A percentile compares a stretch with the other conserved stretches of the same genome.
These are phyloP conservation scores for Mus pahari DNA, from an alignment of 2,113 vertebrate species.

Conservation along the genomic window DNA sequence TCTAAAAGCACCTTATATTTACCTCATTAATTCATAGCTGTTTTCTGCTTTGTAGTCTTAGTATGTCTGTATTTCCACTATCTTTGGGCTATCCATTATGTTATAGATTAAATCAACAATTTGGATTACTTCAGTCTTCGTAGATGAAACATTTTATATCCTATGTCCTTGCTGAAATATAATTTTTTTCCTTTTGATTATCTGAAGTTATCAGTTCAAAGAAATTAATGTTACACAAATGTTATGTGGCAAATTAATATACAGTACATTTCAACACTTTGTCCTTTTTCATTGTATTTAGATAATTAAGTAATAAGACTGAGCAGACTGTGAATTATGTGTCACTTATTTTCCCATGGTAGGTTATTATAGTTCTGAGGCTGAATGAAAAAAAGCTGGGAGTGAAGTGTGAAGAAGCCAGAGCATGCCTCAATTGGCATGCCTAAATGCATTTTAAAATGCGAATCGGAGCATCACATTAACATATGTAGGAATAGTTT, in stretches of 20 bases:
- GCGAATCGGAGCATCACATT: slow-evolving; percentile 34
- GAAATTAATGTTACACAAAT: slow-evolving; percentile 15
- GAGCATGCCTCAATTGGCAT: not conserved
- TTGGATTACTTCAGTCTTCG: not conserved
- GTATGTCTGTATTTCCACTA: not conserved
- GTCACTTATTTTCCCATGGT: slow-evolving; percentile 75
- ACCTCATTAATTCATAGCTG: not conserved
- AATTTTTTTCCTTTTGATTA: not conserved
- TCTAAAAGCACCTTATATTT: not conserved
- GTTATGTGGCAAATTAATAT: slow-evolving; percentile 43
- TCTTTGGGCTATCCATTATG: not conserved
- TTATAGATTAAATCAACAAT: not conserved
- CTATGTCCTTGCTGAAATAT: not conserved
- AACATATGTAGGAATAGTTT: not conserved
- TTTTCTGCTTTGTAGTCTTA: not conserved
- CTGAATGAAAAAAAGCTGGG: slow-evolving; percentile 65
- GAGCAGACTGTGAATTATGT: slow-evolving; percentile 55
- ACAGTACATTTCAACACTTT: slow-evolving; percentile 50
- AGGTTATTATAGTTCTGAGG: slow-evolving; percentile 62
- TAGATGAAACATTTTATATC: not conserved
- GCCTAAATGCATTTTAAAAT: slow-evolving; percentile 60
- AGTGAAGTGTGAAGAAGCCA: slow-evolving; percentile 26
- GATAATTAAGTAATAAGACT: slow-evolving; percentile 77
- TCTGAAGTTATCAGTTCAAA: not conserved
- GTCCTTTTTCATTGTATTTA: slow-evolving; percentile 50